These are phyloP conservation scores for Sebastes reedi DNA, from an alignment of 2,797 vertebrate species.

Conservation along the genomic window DNA sequence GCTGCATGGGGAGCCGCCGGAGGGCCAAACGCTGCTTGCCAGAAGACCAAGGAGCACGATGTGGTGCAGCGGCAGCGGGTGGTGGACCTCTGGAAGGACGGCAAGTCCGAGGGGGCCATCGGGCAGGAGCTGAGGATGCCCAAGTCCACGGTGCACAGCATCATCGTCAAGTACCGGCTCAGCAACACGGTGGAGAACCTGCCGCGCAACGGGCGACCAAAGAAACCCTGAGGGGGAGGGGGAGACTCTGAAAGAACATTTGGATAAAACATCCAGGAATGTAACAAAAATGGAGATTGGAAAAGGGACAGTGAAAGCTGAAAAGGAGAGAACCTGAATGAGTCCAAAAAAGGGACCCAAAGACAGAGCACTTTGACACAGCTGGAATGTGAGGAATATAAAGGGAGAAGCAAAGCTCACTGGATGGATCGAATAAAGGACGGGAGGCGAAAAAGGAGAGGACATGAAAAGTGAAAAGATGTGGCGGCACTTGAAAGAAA, in stretches of 20 bases:
- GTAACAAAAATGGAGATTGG: constrained; percentile 29
- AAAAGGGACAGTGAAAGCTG: background rate
- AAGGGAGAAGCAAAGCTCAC: constrained; percentile 30
- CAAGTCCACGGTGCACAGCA: constrained; percentile 88
- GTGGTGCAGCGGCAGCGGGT: constrained; percentile 86
- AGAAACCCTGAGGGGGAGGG: constrained; percentile 78
- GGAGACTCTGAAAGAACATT: background rate
- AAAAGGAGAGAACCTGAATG: constrained; percentile 28
- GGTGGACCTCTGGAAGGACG: constrained; percentile 89
- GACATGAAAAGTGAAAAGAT: constrained; percentile 45
- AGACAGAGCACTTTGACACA: constrained; percentile 50
- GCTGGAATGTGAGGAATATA: constrained; percentile 56
- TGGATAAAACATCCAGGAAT: constrained; percentile 37
- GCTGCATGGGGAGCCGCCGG: constrained; percentile 62
- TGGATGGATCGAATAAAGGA: constrained; percentile 8
- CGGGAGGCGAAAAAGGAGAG: background rate
- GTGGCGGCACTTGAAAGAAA: constrained; percentile 52
- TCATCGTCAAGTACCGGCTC: constrained; percentile 88
- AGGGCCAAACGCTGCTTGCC: constrained; percentile 73
- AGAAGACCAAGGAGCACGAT: constrained; percentile 90
- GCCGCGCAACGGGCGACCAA: constrained; percentile 85
- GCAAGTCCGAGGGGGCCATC: constrained; percentile 87
- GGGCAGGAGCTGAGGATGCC: constrained; percentile 87
- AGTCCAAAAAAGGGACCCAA: constrained; percentile 26
- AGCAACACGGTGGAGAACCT: constrained; percentile 89